A percentile compares a stretch with the other conserved stretches of the same genome.
These are phyloP conservation scores for Dendrolimus houi DNA, from an alignment of 2,888 invertebrate species.

Conservation along the genomic window DNA sequence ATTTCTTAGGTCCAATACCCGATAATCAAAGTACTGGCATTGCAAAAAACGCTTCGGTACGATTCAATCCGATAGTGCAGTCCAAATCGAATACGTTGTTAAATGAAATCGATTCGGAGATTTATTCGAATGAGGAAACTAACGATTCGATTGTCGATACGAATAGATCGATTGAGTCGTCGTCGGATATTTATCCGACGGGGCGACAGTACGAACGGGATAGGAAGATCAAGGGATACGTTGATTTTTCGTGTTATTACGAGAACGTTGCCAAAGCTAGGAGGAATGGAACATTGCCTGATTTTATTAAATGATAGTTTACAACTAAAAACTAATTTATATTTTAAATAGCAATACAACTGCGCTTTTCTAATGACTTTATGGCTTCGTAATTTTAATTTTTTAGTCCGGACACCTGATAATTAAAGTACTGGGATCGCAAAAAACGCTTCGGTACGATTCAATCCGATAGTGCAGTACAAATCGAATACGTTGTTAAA, in stretches of 20 bases:
- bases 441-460: conserved; percentile 73
- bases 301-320: conserved; percentile 62
- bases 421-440: conserved; percentile 36
- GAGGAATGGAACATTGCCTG: conserved; percentile 80
- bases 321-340: no score
- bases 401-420: conserved; percentile 24
- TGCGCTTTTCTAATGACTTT: no score
- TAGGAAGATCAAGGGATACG: conserved; percentile 85
- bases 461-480: conserved; percentile 78
- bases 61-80: conserved; percentile 79
- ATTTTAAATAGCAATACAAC: no score
- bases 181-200: conserved; percentile 56
- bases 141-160: conserved; percentile 54
- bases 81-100: conserved; percentile 61
- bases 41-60: conserved; percentile 70
- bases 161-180: conserved; percentile 56
- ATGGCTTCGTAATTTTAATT: no score
- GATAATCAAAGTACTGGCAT: conserved; percentile 30
- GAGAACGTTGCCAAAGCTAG: conserved; percentile 81
- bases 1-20: conserved; percentile 80
- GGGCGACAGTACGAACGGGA: conserved; percentile 74
- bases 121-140: conserved; percentile 47
- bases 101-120: conserved; percentile 61
- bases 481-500: conserved; percentile 60
- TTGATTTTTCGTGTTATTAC: conserved; percentile 89